phyloP scores from a whole-genome alignment of 2,113 vertebrate species.

The Rhinoderma darwinii region DNA sequence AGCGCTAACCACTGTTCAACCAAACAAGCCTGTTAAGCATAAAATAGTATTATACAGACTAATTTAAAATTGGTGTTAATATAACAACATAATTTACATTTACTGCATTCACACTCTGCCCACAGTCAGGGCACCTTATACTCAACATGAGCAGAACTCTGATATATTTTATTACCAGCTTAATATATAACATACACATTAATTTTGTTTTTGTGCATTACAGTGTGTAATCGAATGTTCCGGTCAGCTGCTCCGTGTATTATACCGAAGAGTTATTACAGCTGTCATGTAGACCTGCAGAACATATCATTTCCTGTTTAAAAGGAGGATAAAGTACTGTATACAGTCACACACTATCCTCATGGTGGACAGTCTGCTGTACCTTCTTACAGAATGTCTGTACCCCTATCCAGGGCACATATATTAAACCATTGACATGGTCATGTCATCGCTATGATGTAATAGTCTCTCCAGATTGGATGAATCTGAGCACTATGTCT shows the following conservation, averaged over 20 bases:
- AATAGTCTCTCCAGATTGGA: conserved; percentile 20
- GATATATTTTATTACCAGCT: background rate
- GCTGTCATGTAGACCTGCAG: conserved; percentile 30
- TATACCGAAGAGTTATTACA: conserved; percentile 24
- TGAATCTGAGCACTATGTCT: conserved; percentile 42
- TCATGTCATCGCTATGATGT: conserved; percentile 44
- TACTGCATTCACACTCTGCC: too few relatives aligned
- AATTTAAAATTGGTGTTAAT: too few relatives aligned
- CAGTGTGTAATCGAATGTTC: conserved; percentile 16
- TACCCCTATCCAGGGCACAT: background rate
- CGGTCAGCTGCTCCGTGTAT: conserved; percentile 21
- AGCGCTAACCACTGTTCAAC: too few relatives aligned
- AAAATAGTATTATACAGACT: too few relatives aligned
- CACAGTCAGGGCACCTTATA: too few relatives aligned
- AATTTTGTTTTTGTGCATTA: background rate
- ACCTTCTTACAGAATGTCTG: conserved; percentile 31
- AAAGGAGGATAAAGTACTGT: conserved; percentile 17
- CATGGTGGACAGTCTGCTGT: conserved; percentile 31
- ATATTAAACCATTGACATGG: background rate
- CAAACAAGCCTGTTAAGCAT: too few relatives aligned
- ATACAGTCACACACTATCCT: conserved; percentile 1
- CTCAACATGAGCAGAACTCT: too few relatives aligned
- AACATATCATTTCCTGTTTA: conserved; percentile 46
- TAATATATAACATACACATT: background rate
- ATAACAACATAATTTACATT: too few relatives aligned